Conservation (phyloP, 2,888 invertebrate species). For the Dione juno region DNA sequence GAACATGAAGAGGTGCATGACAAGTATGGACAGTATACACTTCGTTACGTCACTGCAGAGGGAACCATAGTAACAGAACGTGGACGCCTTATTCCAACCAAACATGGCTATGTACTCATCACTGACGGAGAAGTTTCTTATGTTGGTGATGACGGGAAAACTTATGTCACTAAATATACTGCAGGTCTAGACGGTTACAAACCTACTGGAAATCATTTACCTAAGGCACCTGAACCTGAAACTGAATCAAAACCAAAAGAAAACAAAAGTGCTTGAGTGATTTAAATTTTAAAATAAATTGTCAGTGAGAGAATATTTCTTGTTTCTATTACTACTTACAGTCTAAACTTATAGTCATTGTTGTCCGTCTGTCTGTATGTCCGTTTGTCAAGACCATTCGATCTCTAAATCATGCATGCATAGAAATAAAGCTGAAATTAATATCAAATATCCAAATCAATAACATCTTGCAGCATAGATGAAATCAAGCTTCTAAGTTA, state of each 20-base stretch:
- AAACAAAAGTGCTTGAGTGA: conserved; percentile 18
- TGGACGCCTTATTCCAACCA: conserved; percentile 55
- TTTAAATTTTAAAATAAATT: conserved; percentile 1
- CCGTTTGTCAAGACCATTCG: too few relatives aligned
- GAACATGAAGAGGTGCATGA: conserved; percentile 60
- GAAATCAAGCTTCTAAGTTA: too few relatives aligned
- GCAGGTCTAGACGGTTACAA: conserved; percentile 61
- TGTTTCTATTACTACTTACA: neutral
- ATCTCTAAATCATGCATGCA: too few relatives aligned
- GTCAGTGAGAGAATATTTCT: neutral
- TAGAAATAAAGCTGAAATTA: too few relatives aligned
- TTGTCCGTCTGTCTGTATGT: too few relatives aligned
- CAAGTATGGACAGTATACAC: conserved; percentile 57
- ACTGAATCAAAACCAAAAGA: conserved; percentile 41
- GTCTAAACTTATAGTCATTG: too few relatives aligned
- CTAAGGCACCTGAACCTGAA: conserved; percentile 48
- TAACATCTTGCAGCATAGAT: too few relatives aligned
- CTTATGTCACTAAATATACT: conserved; percentile 63
- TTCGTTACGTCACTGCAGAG: conserved; percentile 62
- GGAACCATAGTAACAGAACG: conserved; percentile 57
- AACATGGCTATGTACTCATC: conserved; percentile 53
- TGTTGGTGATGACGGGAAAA: conserved; percentile 62
- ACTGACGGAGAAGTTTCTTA: conserved; percentile 57
- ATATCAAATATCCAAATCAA: too few relatives aligned
- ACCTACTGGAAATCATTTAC: conserved; percentile 57